Conservation (phyloP, 1,140 invertebrate genomes). For the Sitophilus oryzae region DNA sequence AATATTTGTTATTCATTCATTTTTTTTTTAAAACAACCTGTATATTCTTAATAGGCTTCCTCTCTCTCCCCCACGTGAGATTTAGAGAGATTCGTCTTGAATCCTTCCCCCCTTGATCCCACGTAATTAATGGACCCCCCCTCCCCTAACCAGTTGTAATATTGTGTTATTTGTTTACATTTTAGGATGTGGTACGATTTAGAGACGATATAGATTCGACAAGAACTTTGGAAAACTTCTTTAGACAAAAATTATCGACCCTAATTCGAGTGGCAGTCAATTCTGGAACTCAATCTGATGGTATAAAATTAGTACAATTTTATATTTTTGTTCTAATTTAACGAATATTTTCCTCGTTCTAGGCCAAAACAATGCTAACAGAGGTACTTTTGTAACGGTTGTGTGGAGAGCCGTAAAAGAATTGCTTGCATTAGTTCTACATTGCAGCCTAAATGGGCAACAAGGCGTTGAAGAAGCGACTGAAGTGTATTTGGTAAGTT, state of each 20-base stretch:
- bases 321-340: not conserved
- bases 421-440: constrained; percentile 32
- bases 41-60: too few relatives aligned
- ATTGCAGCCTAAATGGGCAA: constrained; percentile 33
- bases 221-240: constrained; percentile 32
- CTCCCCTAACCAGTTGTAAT: too few relatives aligned
- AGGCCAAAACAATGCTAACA: not conserved
- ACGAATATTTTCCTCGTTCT: too few relatives aligned
- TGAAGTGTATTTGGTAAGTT: constrained; percentile 33
- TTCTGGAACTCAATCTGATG: constrained; percentile 21
- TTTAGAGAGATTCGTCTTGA: too few relatives aligned
- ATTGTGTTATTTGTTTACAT: too few relatives aligned
- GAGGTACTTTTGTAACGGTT: not conserved
- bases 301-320: constrained; percentile 4
- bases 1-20: too few relatives aligned
- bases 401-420: constrained; percentile 22
- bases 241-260: constrained; percentile 33
- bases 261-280: constrained; percentile 33
- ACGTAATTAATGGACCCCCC: too few relatives aligned
- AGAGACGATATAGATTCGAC: constrained; percentile 39
- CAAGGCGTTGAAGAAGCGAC: constrained; percentile 36
- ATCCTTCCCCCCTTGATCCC: too few relatives aligned
- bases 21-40: too few relatives aligned
- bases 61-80: too few relatives aligned
- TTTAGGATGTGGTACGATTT: constrained; percentile 27